Percentiles rank a stretch among this genome's conserved stretches.
Evolutionary conservation across 2,113 vertebrate genomes (phyloP).

Genomic region (Oncorhynchus kisutch): DNA sequence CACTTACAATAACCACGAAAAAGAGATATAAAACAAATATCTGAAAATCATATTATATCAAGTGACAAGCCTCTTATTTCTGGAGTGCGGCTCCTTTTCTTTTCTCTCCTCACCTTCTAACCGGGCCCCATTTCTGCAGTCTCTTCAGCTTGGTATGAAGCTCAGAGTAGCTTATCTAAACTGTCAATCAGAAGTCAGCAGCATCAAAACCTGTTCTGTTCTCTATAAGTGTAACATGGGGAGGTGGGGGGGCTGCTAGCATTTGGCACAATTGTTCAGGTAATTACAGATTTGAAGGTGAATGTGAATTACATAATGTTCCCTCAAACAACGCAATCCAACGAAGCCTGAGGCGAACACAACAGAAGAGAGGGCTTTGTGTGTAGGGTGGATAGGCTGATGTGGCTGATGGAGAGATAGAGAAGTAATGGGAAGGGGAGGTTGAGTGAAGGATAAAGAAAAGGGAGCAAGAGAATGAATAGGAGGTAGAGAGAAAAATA

Average conservation of each 20-base stretch:
- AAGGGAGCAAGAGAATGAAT: constrained; percentile 14
- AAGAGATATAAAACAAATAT: not conserved
- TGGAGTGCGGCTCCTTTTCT: no score
- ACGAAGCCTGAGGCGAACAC: constrained; percentile 23
- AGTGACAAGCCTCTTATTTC: not conserved
- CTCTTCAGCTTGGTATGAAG: constrained; percentile 33
- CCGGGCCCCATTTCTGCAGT: constrained; percentile 23
- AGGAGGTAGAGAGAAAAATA: constrained; percentile 24
- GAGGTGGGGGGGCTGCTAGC: not conserved
- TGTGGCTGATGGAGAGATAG: constrained; percentile 5
- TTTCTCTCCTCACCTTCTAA: not conserved
- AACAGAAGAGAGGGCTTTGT: not conserved
- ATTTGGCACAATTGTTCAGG: constrained; percentile 39
- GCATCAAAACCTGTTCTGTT: not conserved
- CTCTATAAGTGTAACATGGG: not conserved
- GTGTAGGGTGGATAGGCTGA: constrained; percentile 1
- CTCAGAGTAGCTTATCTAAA: constrained; percentile 14
- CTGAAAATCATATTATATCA: not conserved
- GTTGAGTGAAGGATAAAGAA: not conserved
- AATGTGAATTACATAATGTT: constrained; percentile 38
- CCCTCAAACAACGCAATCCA: constrained; percentile 22
- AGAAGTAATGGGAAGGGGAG: constrained; percentile 15
- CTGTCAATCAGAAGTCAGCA: constrained; percentile 44
- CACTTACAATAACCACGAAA: not conserved
- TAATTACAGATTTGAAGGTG: constrained; percentile 39